Base-by-base conservation (phyloP, 2,888 invertebrate genomes). In the Phalera bucephala region DNA sequence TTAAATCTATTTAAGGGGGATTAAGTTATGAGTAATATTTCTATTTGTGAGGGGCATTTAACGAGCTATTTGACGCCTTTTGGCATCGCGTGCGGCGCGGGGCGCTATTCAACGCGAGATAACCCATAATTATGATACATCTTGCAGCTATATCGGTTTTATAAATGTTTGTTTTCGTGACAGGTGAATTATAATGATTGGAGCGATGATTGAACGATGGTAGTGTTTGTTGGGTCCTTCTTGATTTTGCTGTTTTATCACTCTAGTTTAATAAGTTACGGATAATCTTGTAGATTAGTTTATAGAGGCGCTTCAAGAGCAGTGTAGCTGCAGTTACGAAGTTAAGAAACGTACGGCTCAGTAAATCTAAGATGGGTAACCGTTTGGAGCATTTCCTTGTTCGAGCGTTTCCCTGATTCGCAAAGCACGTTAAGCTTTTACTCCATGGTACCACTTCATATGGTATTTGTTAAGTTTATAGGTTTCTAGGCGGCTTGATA, bases 11-110 rank as follows among this genome's bases (percentile, higher is more conserved):
- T 87, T 86, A 70, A 75, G 70, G 76, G 80, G 87, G 88, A 89
- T 89, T 87, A 88, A 74, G 86, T 86, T 86, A 83, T 86, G 84
- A 80, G 75, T 84, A 79, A 82, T 85, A 84, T 88, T 85, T 84
- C 73, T 87, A 80, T 85, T 83, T 78, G 78, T 71, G 60, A 80
- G 84, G 88, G 86, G 80, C 66, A 67, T 72, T 75, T 85, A 87
- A 87, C 82, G 71, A 86, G 85, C 70, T 74, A 80, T 87, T 88
- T 85, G 86, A 84, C 86, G 81, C 85, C 78, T 74, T 71, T 73
- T 70, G 58, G 71, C 63, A 73, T 81, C 72, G 83, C 80, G 80
- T 83, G 85, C 67, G 72, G 68, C 64, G 62, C 60, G 63, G 71
- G 66, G 58, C 48, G 51, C 65, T 57, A 55, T 61, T 65, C 57